Evolutionary conservation across 2,888 invertebrate species (phyloP).

Genomic region (Alloscopus bannaensis): DNA sequence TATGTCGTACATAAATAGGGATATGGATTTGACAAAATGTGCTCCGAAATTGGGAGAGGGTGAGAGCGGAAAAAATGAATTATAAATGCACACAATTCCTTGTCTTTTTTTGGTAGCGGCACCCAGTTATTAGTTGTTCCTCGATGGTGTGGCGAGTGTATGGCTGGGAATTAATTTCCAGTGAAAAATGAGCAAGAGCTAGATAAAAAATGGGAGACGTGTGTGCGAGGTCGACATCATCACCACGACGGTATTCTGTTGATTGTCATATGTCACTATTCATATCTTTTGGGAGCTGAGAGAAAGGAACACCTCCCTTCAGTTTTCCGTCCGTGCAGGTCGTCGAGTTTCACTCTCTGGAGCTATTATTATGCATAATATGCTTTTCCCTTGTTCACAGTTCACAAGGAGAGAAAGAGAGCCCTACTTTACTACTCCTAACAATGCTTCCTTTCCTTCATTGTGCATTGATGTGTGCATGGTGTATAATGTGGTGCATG

Average conservation of each 20-base stretch:
- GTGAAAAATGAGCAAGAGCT: conserved; percentile 36
- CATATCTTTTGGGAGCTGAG: conserved; percentile 16
- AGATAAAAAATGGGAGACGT: conserved; percentile 32
- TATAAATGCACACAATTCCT: not conserved
- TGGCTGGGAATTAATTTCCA: conserved; percentile 23
- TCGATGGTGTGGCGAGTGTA: not conserved
- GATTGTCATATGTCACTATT: conserved; percentile 47
- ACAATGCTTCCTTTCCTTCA: conserved; percentile 24
- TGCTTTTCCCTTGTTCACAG: not conserved
- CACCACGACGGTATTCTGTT: not conserved
- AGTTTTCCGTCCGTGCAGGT: not conserved
- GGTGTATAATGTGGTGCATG: too few relatives aligned
- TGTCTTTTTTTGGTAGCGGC: conserved; percentile 1
- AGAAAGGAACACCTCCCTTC: not conserved
- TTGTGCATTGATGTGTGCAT: too few relatives aligned
- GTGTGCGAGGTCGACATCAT: conserved; percentile 42
- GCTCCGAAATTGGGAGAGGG: too few relatives aligned
- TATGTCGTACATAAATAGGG: too few relatives aligned
- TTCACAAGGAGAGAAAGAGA: not conserved
- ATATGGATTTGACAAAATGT: too few relatives aligned
- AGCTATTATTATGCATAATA: conserved; percentile 18
- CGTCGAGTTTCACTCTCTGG: not conserved
- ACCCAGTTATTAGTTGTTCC: too few relatives aligned
- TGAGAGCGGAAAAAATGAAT: not conserved
- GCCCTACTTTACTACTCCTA: conserved; percentile 10